Evolutionary conservation across 1,140 invertebrate genomes (phyloP).

Genomic region (Drosophila nannoptera): DNA sequence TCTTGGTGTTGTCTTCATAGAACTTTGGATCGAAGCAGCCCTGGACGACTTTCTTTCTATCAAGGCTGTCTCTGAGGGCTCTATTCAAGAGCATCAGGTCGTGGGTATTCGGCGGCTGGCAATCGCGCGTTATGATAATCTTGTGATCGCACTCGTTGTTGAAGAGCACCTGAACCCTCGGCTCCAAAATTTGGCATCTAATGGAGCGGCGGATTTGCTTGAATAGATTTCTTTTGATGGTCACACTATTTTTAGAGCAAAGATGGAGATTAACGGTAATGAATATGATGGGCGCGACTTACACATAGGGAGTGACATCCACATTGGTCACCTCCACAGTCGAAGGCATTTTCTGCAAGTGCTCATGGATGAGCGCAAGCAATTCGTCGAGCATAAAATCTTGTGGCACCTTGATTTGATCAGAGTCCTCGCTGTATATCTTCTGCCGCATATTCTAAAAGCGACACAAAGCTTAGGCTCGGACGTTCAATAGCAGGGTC

Average conservation of each 20-base stretch:
- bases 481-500: not conserved
- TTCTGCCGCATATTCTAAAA: slow-evolving; percentile 41
- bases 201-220: slow-evolving; percentile 4
- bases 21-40: too few species aligned
- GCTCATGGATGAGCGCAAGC: slow-evolving; percentile 15
- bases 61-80: too few species aligned
- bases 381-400: slow-evolving; percentile 43
- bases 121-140: not conserved
- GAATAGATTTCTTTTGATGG: not conserved
- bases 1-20: too few species aligned
- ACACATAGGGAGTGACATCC: slow-evolving; percentile 59
- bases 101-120: not conserved
- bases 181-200: slow-evolving; percentile 33
- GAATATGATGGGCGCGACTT: not conserved
- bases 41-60: too few species aligned
- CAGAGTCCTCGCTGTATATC: slow-evolving; percentile 7
- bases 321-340: slow-evolving; percentile 38
- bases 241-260: slow-evolving; percentile 18
- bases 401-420: slow-evolving; percentile 6
- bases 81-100: too few species aligned
- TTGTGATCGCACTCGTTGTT: slow-evolving; percentile 4
- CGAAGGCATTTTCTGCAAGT: slow-evolving; percentile 57
- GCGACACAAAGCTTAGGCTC: not conserved
- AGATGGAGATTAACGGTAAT: not conserved
- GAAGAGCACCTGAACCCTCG: slow-evolving; percentile 33